phyloP scores from a whole-genome alignment of 2,888 invertebrate species.

The Apeira syringaria region DNA sequence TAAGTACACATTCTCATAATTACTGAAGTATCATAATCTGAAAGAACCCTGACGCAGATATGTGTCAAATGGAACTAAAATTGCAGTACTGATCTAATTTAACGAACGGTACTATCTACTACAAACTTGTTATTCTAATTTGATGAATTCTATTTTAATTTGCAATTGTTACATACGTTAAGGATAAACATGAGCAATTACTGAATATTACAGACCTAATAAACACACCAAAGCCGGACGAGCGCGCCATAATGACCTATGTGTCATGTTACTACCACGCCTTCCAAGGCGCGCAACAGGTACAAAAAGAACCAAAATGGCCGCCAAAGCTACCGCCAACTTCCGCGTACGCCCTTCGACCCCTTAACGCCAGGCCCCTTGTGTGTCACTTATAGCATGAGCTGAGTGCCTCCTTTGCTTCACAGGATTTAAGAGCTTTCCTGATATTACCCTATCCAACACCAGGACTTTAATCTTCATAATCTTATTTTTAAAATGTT shows the following conservation, averaged over 20 bases:
- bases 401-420: conserved; percentile 51
- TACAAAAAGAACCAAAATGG: conserved; percentile 70
- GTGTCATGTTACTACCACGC: conserved; percentile 99
- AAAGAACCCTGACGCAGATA: too few species aligned
- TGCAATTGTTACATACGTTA: conserved; percentile 3
- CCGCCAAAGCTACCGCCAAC: conserved; percentile 57
- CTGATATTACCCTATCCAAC: conserved; percentile 14
- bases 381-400: conserved; percentile 81
- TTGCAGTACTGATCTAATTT: too few species aligned
- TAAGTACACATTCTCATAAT: too few species aligned
- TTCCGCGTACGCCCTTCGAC: conserved; percentile 54
- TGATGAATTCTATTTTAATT: not conserved
- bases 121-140: too few species aligned
- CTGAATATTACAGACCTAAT: conserved; percentile 94
- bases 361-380: conserved; percentile 73
- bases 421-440: conserved; percentile 37
- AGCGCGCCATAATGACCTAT: conserved; percentile 99
- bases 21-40: too few species aligned
- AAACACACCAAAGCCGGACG: conserved; percentile 99
- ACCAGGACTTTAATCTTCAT: not conserved
- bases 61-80: too few species aligned
- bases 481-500: too few species aligned
- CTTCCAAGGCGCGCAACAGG: conserved; percentile 99
- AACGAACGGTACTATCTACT: too few species aligned
- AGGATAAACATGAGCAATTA: conserved; percentile 41